These are phyloP conservation scores for Helicoverpa zea DNA, from an alignment of 1,140 invertebrate species.

Conservation along the genomic window DNA sequence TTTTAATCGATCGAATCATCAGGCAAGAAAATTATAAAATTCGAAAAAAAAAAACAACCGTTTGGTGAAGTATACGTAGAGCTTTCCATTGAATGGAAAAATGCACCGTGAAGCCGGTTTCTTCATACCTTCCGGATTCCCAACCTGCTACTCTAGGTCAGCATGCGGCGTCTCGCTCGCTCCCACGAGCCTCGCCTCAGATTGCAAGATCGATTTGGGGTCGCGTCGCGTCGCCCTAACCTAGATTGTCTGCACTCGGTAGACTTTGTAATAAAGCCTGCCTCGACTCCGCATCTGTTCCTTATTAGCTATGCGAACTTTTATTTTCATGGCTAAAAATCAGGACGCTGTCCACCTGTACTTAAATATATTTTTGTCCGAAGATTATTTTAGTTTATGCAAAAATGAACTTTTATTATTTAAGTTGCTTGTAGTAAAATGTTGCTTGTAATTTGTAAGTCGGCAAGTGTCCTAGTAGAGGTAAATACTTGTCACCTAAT, in stretches of 20 bases:
- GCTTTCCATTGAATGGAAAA: conserved; percentile 86
- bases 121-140: conserved; percentile 84
- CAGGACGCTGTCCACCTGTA: neutral
- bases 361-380: too few species aligned
- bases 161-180: conserved; percentile 69
- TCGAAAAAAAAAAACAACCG: conserved; percentile 63
- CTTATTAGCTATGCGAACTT: conserved; percentile 38
- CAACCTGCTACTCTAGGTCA: conserved; percentile 86
- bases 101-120: conserved; percentile 83
- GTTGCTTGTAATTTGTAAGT: too few species aligned
- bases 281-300: conserved; percentile 54
- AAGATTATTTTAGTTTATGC: too few species aligned
- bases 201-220: conserved; percentile 76
- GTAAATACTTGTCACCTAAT: too few species aligned
- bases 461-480: too few species aligned
- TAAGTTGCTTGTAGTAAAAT: too few species aligned
- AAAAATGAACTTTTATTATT: too few species aligned
- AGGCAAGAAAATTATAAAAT: conserved; percentile 62
- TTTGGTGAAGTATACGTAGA: conserved; percentile 73
- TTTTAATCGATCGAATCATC: neutral
- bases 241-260: conserved; percentile 75
- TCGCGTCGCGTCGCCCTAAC: conserved; percentile 84
- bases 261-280: conserved; percentile 71
- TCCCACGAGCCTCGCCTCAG: conserved; percentile 62
- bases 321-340: conserved; percentile 14